Conservation (phyloP, 1,140 invertebrate species). For the Nixonia krombeini region DNA sequence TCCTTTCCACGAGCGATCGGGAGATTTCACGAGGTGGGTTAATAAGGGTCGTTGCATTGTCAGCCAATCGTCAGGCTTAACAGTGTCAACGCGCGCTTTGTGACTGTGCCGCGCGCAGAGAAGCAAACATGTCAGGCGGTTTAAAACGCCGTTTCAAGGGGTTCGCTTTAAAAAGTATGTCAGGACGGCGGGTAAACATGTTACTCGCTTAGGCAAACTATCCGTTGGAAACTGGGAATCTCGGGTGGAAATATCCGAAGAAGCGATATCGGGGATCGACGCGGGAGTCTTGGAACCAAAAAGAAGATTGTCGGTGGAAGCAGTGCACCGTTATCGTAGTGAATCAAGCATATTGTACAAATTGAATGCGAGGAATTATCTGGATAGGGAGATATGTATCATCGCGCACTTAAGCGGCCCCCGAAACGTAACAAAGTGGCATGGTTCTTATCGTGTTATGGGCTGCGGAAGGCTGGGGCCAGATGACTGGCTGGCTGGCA, state of each 20-base stretch:
- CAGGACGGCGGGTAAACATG: slow-evolving; percentile 34
- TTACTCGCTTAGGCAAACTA: slow-evolving; percentile 6
- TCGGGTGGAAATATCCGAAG: no score
- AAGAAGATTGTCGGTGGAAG: slow-evolving; percentile 8
- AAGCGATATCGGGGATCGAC: no score
- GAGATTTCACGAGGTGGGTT: slow-evolving; percentile 6
- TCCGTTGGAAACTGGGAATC: no score
- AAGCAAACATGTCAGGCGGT: slow-evolving; percentile 59
- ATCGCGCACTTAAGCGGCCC: slow-evolving; percentile 64
- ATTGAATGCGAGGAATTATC: slow-evolving; percentile 70
- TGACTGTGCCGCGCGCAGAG: slow-evolving; percentile 55
- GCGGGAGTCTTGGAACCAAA: no score
- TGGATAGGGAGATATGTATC: slow-evolving; percentile 61
- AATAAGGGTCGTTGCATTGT: no score
- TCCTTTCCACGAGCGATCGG: background rate
- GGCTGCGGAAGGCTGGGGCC: slow-evolving; percentile 29
- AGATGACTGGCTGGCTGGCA: slow-evolving; percentile 18
- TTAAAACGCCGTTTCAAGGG: slow-evolving; percentile 65
- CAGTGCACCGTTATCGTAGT: slow-evolving; percentile 34
- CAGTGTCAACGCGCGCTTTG: slow-evolving; percentile 47
- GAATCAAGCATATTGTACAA: slow-evolving; percentile 67
- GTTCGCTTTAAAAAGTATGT: slow-evolving; percentile 34
- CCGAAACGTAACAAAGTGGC: slow-evolving; percentile 68
- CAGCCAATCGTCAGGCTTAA: no score
- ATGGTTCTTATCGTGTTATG: slow-evolving; percentile 70